phyloP scores from a whole-genome alignment of 2,113 vertebrate genomes.

The Turnix velox region DNA sequence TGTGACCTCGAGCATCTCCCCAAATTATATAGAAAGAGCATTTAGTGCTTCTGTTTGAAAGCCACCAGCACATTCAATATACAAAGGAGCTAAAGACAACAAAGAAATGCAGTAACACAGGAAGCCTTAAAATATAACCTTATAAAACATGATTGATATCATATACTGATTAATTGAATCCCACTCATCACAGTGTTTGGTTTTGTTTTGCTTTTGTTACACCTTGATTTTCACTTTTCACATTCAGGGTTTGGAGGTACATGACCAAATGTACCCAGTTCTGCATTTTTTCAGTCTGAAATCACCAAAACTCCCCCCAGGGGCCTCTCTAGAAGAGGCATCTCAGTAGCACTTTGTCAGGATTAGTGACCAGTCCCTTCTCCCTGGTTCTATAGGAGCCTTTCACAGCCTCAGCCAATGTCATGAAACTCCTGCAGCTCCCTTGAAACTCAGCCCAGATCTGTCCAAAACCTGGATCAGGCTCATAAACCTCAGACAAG shows the following conservation, averaged over 20 bases:
- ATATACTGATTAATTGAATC: not conserved
- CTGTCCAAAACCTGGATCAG: slow-evolving; percentile 41
- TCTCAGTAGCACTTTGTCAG: not conserved
- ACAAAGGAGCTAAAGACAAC: not conserved
- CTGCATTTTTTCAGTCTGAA: not conserved
- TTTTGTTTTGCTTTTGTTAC: not conserved
- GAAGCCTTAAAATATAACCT: not conserved
- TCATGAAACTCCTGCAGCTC: slow-evolving; percentile 40
- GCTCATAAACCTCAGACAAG: slow-evolving; percentile 41
- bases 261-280: not conserved
- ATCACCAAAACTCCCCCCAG: not conserved
- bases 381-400: not conserved
- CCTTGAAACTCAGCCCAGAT: slow-evolving; percentile 56
- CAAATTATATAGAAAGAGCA: not conserved
- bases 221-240: not conserved
- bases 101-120: not conserved
- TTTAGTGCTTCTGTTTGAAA: not conserved
- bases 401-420: not conserved
- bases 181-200: not conserved
- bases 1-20: not conserved
- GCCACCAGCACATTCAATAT: not conserved
- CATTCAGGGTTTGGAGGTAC: not conserved
- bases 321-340: not conserved
- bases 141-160: not conserved
- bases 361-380: not conserved